Percentiles rank a stretch among this genome's conserved stretches.
These are phyloP conservation scores for Cyanoramphus novaezelandiae DNA, from an alignment of 2,113 vertebrate species.

Conservation along the genomic window DNA sequence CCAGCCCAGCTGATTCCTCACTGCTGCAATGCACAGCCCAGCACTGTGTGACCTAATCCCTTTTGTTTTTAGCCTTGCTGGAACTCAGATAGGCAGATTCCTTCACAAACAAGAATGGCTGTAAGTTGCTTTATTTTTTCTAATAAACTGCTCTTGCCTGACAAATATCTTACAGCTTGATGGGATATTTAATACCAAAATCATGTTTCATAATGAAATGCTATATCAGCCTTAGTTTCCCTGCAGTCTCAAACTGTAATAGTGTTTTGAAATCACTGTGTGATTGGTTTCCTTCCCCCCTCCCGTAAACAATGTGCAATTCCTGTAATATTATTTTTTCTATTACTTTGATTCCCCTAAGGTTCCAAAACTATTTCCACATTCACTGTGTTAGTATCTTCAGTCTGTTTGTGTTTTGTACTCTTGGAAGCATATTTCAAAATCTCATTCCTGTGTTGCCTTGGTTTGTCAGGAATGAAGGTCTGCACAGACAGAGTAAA, in stretches of 20 bases:
- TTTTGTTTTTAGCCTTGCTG: neutral
- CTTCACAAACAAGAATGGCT: neutral
- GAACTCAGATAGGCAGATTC: neutral
- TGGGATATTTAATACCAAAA: constrained; percentile 23
- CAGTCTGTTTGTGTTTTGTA: neutral
- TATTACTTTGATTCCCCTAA: constrained; percentile 39
- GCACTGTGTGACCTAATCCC: neutral
- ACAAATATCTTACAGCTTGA: neutral
- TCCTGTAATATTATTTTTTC: constrained; percentile 27
- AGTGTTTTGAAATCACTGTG: neutral
- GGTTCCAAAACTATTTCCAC: neutral
- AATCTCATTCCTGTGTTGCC: constrained; percentile 21
- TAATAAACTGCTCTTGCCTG: neutral
- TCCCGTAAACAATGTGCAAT: neutral
- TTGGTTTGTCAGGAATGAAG: constrained; percentile 14
- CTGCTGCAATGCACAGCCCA: neutral
- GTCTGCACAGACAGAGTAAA: neutral
- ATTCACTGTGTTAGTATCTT: neutral
- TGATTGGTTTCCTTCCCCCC: neutral
- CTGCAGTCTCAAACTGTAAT: neutral
- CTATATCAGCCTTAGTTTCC: neutral
- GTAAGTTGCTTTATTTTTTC: neutral
- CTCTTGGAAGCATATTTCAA: constrained; percentile 27
- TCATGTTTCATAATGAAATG: constrained; percentile 7
- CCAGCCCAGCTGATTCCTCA: neutral